Conservation (phyloP, 2,113 vertebrate genomes). For the Excalfactoria chinensis region DNA sequence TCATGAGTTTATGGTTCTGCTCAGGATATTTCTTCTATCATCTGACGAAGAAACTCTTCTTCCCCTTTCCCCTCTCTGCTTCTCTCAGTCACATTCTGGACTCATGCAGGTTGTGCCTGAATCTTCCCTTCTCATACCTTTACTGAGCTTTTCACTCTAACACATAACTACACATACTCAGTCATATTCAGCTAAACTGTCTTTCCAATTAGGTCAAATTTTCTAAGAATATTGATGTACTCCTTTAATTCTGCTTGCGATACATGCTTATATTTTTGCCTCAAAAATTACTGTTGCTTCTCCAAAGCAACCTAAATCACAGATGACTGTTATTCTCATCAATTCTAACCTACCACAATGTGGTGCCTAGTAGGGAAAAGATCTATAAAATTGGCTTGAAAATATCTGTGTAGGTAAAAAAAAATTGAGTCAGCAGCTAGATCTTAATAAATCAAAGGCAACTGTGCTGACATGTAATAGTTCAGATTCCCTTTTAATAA, state of each 20-base stretch:
- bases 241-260: not conserved
- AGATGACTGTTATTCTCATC: not conserved
- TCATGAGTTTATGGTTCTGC: not conserved
- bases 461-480: not conserved
- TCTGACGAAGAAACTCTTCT: not conserved
- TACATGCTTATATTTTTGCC: not conserved
- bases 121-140: not conserved
- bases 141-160: not conserved
- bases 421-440: rapidly evolving
- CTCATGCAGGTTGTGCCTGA: not conserved
- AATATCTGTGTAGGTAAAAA: not conserved
- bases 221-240: not conserved
- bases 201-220: slow-evolving; percentile 34
- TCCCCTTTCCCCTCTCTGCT: not conserved
- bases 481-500: not conserved
- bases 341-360: not conserved
- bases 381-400: not conserved
- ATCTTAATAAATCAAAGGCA: slow-evolving; percentile 6
- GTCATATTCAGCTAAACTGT: not conserved
- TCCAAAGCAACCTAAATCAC: not conserved
- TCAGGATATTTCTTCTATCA: not conserved
- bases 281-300: not conserved
- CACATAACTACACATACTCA: not conserved
- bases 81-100: not conserved
- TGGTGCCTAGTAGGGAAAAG: not conserved